phyloP scores from a whole-genome alignment of 2,113 vertebrate species.

The Nothobranchius furzeri region DNA sequence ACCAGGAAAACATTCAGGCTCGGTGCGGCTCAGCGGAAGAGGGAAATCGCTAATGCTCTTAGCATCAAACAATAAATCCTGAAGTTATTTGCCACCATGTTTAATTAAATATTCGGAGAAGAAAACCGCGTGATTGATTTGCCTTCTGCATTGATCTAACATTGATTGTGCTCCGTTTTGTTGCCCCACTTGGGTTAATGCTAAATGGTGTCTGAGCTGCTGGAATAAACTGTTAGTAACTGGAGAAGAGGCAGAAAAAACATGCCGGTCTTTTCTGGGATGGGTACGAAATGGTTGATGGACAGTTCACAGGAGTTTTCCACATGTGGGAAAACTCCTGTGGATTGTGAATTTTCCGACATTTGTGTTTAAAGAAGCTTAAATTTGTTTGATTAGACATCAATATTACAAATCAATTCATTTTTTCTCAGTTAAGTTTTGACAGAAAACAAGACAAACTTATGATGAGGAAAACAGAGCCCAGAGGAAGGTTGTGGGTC shows the following conservation, averaged over 20 bases:
- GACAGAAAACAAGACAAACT: slow-evolving; percentile 7
- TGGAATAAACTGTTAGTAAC: slow-evolving; percentile 74
- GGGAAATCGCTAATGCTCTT: slow-evolving; percentile 93
- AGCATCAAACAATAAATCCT: slow-evolving; percentile 88
- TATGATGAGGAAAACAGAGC: slow-evolving; percentile 29
- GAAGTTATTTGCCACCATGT: slow-evolving; percentile 88
- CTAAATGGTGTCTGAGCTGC: slow-evolving; percentile 78
- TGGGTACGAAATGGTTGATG: background rate
- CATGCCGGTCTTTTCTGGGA: background rate
- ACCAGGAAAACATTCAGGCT: slow-evolving; percentile 81
- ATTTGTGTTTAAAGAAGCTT: background rate
- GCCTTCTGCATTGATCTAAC: slow-evolving; percentile 83
- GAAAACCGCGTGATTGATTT: slow-evolving; percentile 91
- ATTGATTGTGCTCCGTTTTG: slow-evolving; percentile 82
- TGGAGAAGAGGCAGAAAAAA: slow-evolving; percentile 72
- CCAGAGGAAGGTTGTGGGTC: no score
- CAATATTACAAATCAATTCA: background rate
- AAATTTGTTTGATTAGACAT: background rate
- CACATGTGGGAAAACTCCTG: background rate
- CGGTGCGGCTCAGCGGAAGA: slow-evolving; percentile 84
- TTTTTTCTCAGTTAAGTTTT: background rate
- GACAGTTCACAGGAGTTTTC: background rate
- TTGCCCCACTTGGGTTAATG: slow-evolving; percentile 81
- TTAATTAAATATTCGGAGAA: slow-evolving; percentile 95
- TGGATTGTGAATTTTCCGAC: background rate